Evolutionary conservation across 1,140 invertebrate species (phyloP), one percentile per base, ranked within the genome.

Genomic region (Macrosteles quadrilineatus): DNA sequence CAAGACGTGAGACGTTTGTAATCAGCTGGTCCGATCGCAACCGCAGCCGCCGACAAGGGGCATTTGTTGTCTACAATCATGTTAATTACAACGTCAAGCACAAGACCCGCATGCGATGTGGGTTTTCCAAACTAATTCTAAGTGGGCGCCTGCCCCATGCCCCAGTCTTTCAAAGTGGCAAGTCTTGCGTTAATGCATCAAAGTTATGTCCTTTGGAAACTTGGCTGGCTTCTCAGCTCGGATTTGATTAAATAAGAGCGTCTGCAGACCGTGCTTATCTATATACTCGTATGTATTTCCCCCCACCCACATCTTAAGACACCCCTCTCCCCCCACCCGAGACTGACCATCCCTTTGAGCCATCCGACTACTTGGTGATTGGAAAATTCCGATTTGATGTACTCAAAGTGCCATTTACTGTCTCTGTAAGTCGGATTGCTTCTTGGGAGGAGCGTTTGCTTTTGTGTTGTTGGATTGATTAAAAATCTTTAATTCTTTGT

Each of bases 101-200:
- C 43, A 19, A 3, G 17, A 6, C 43, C 65, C 25, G 65, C 43
- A 31, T 31, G 31, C 25, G 17, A 47, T 67, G 65, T 67, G 65
- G 65, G 65, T 67, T 67, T 67, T 67, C 65, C 65, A 67, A 67
- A 67, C 65, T 67, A 67, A 67, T 67, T 67, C 53, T 45, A 67
- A 67, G 65, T 50, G 43, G 62, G 19, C 2, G 19, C 9, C 9
- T 2, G 17, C 12, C 12, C 23, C 21, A 25, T 53, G 43, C 12
- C 23, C 21, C 19, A 67, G 43, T 67, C 65, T 67, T 67, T 67
- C 36, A 67, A 67, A 67, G 65, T 67, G 30, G 43, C 65, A 67
- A 67, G 65, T 67, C 65, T 67, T 67, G 65, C 65, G 65, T 67
- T 67, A 67, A 67, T 50, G 40, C 43, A 67, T 67, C 65, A 67